phyloP scores from a whole-genome alignment of 2,888 invertebrate genomes.

The Exocentrus adspersus region DNA sequence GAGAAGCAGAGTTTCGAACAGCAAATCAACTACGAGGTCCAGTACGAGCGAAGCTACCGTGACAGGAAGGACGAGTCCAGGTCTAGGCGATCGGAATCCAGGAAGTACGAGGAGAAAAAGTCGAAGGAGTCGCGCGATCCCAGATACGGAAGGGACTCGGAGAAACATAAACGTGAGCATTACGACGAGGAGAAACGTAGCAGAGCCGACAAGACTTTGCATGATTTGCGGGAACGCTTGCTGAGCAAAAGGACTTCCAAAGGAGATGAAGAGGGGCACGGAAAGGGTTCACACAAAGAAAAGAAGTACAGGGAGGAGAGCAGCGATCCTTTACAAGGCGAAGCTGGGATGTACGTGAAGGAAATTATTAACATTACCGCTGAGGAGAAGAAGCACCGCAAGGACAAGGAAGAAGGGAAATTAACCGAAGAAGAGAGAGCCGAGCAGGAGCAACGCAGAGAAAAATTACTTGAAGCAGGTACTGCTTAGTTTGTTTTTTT shows the following conservation, averaged over 20 bases:
- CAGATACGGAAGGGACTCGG: constrained; percentile 44
- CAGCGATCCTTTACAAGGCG: constrained; percentile 59
- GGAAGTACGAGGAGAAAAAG: constrained; percentile 58
- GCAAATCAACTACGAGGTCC: constrained; percentile 52
- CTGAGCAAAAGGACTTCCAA: constrained; percentile 76
- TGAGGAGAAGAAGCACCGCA: constrained; percentile 53
- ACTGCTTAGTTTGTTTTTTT: constrained; percentile 41
- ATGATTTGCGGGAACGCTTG: constrained; percentile 79
- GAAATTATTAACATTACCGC: constrained; percentile 62
- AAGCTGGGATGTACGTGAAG: constrained; percentile 62
- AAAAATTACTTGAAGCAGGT: constrained; percentile 77
- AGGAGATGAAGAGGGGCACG: constrained; percentile 63
- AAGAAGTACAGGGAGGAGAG: constrained; percentile 49
- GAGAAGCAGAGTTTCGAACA: constrained; percentile 60
- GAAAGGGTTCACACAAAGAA: constrained; percentile 49
- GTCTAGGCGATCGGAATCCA: constrained; percentile 52
- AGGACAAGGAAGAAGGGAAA: constrained; percentile 65
- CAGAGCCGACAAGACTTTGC: constrained; percentile 72
- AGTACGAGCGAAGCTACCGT: constrained; percentile 51
- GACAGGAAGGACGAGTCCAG: constrained; percentile 55
- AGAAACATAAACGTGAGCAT: constrained; percentile 55
- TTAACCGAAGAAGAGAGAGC: constrained; percentile 60
- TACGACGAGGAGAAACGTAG: constrained; percentile 63
- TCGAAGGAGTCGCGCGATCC: constrained; percentile 43
- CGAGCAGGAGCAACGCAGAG: constrained; percentile 70